These are phyloP conservation scores for Bombyx mandarina DNA, from an alignment of 1,140 invertebrate species.

Conservation along the genomic window DNA sequence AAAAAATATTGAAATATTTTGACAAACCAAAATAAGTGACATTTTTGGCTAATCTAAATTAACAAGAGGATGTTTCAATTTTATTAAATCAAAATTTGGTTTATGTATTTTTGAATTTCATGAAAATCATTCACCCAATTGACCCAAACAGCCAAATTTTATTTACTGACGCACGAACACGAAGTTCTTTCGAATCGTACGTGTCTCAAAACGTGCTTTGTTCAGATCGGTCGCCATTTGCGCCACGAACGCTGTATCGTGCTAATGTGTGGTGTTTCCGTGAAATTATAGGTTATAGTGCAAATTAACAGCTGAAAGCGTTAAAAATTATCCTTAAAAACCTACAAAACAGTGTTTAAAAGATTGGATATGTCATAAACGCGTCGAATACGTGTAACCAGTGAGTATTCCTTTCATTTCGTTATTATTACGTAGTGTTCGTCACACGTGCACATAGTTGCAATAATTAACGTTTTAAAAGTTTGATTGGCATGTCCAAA, in stretches of 20 bases:
- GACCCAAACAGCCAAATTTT: no score
- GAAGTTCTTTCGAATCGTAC: constrained; percentile 1
- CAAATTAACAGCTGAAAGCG: constrained; percentile 21
- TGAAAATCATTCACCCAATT: no score
- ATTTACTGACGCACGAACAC: not conserved
- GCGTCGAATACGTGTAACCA: constrained; percentile 24
- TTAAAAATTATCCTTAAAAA: constrained; percentile 16
- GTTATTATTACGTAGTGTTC: constrained; percentile 7
- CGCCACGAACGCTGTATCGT: constrained; percentile 43
- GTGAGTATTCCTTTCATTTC: constrained; percentile 35
- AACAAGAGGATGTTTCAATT: constrained; percentile 58
- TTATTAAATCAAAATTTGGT: constrained; percentile 40
- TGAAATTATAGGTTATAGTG: constrained; percentile 58
- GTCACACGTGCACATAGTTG: constrained; percentile 1
- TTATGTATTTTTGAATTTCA: constrained; percentile 17
- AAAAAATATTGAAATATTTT: not conserved
- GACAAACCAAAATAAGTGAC: constrained; percentile 1
- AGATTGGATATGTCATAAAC: not conserved
- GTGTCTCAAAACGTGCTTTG: constrained; percentile 20
- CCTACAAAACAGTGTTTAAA: not conserved
- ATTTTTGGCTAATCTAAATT: constrained; percentile 59
- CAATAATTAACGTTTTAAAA: not conserved
- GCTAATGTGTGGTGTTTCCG: constrained; percentile 31
- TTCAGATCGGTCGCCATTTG: constrained; percentile 60
- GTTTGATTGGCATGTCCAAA: no score